These are phyloP conservation scores for Arizona elegans DNA, from an alignment of 2,113 vertebrate genomes.

Conservation along the genomic window DNA sequence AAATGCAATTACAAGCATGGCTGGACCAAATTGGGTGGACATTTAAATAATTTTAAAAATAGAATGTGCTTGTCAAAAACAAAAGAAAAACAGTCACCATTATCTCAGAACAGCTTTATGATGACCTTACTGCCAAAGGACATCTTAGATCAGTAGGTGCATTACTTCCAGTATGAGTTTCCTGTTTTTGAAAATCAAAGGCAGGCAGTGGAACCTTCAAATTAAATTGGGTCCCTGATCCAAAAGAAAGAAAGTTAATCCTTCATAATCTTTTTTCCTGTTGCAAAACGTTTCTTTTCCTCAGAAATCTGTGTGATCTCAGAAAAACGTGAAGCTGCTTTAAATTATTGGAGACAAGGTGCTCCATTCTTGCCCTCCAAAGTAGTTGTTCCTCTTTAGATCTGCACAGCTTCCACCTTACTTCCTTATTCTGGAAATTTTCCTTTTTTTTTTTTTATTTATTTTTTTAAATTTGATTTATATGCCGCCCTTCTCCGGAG, in stretches of 20 bases:
- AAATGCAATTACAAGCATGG: not conserved
- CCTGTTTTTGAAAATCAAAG: not conserved
- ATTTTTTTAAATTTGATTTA: no score
- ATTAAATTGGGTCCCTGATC: not conserved
- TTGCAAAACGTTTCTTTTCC: not conserved
- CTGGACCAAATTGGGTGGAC: not conserved
- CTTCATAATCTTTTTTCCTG: not conserved
- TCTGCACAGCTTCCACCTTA: not conserved
- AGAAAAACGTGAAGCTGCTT: not conserved
- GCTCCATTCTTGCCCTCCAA: not conserved
- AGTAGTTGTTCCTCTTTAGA: not conserved
- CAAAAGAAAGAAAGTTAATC: not conserved
- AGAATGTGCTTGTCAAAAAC: not conserved
- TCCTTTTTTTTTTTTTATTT: not conserved
- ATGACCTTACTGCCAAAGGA: not conserved
- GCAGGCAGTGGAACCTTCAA: not conserved
- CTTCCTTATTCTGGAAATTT: not conserved
- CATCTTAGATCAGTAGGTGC: not conserved
- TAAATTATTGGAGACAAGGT: not conserved
- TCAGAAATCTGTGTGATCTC: not conserved
- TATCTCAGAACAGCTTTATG: not conserved
- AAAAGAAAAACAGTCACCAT: not conserved
- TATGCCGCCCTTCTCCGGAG: no score
- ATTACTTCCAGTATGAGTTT: not conserved
- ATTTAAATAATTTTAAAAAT: not conserved